Percentiles rank a stretch among this genome's conserved stretches.
phyloP scores from a whole-genome alignment of 2,888 invertebrate species.

The Cyclophora punctaria region DNA sequence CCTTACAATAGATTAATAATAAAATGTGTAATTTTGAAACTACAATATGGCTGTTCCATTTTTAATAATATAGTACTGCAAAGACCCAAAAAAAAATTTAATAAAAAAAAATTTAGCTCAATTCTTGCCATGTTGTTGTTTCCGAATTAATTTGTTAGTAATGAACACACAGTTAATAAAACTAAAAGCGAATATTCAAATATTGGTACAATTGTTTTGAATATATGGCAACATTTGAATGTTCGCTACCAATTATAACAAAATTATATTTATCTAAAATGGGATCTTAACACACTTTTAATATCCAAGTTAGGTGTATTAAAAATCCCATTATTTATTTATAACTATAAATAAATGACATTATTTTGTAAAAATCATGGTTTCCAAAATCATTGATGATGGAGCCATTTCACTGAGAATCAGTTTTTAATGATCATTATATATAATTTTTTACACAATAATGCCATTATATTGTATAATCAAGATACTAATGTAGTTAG shows the following conservation, averaged over 20 bases:
- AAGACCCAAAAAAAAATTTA: no score
- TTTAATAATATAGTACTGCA: no score
- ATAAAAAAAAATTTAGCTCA: no score
- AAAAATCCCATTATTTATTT: neutral
- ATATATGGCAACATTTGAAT: conserved; percentile 4
- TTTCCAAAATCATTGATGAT: no score
- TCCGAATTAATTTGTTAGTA: conserved; percentile 36
- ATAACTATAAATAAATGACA: neutral
- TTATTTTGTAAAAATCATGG: no score
- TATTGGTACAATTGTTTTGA: conserved; percentile 4
- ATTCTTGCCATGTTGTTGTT: no score
- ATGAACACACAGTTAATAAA: conserved; percentile 51
- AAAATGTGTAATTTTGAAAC: conserved; percentile 21
- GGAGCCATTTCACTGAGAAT: no score
- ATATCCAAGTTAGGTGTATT: neutral
- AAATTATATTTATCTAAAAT: neutral
- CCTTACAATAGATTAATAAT: conserved; percentile 42
- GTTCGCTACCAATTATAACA: conserved; percentile 2
- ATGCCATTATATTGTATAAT: conserved; percentile 24
- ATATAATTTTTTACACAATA: conserved; percentile 3
- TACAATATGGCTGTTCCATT: conserved; percentile 18
- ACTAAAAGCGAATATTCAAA: conserved; percentile 25
- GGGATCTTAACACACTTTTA: neutral
- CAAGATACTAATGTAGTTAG: conserved; percentile 37
- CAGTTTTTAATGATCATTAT: neutral